phyloP scores from a whole-genome alignment of 2,113 vertebrate genomes.

The Ctenomys sociabilis region DNA sequence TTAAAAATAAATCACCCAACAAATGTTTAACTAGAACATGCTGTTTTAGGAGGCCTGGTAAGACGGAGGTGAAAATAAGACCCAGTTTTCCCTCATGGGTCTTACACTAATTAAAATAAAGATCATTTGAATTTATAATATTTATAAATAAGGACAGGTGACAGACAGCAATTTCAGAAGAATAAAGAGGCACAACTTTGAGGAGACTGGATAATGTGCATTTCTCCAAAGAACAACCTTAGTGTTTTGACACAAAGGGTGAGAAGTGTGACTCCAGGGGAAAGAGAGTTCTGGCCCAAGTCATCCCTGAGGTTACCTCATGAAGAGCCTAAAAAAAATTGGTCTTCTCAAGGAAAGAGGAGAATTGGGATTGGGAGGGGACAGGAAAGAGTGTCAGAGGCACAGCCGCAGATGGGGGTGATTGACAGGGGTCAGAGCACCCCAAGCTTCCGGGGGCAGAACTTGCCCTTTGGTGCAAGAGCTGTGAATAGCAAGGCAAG shows the following conservation, averaged over 20 bases:
- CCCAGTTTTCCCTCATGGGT: background rate
- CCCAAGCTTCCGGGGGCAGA: background rate
- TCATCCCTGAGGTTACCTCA: background rate
- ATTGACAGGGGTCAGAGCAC: background rate
- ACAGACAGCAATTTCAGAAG: background rate
- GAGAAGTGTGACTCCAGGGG: background rate
- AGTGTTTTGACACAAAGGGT: background rate
- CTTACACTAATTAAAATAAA: background rate
- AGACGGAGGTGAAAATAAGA: background rate
- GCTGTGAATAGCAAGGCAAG: background rate
- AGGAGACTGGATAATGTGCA: background rate
- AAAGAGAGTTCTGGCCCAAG: background rate
- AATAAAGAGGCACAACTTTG: background rate
- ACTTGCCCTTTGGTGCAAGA: background rate
- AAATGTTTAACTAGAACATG: background rate
- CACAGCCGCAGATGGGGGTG: no score
- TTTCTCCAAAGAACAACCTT: background rate
- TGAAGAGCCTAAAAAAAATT: background rate
- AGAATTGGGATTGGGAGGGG: background rate
- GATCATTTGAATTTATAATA: background rate
- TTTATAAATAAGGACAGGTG: background rate
- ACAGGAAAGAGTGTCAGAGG: no score
- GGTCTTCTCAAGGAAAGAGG: background rate
- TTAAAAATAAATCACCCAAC: background rate
- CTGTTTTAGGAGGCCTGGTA: background rate